Evolutionary conservation across 2,888 invertebrate genomes (phyloP).

Genomic region (Oasisia sp.): DNA sequence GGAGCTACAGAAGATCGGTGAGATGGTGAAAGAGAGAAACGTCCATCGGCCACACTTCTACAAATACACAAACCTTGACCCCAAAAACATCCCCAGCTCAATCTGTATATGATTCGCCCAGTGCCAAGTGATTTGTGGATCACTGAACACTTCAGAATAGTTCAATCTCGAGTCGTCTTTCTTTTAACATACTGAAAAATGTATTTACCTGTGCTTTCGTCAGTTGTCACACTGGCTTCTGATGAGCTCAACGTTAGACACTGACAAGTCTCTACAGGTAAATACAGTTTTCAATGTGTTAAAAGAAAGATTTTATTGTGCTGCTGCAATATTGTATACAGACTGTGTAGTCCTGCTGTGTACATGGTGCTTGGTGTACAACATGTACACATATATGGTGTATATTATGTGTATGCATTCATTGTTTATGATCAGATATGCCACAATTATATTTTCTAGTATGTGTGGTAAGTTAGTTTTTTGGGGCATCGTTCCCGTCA

Average conservation of each 20-base stretch:
- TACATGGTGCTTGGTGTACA: neutral
- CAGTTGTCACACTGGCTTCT: no score
- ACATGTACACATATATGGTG: neutral
- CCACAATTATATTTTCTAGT: no score
- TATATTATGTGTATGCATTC: neutral
- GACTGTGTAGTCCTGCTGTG: neutral
- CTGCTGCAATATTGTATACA: neutral
- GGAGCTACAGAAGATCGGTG: slow-evolving; percentile 59
- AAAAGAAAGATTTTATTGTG: no score
- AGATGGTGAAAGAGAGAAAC: slow-evolving; percentile 62
- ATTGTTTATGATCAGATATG: neutral
- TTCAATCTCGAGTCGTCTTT: no score
- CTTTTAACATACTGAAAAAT: no score
- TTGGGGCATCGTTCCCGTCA: no score
- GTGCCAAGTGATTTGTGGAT: neutral
- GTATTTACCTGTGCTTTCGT: no score
- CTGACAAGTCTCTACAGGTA: no score
- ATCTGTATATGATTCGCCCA: slow-evolving; percentile 56
- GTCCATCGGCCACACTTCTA: slow-evolving; percentile 50
- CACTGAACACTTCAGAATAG: no score
- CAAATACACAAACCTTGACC: slow-evolving; percentile 64
- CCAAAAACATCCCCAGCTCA: slow-evolving; percentile 66
- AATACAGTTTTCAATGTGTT: no score
- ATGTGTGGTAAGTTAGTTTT: no score
- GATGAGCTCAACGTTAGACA: no score